Evolutionary conservation across 2,113 vertebrate species (phyloP).

Genomic region (Passerina amoena): DNA sequence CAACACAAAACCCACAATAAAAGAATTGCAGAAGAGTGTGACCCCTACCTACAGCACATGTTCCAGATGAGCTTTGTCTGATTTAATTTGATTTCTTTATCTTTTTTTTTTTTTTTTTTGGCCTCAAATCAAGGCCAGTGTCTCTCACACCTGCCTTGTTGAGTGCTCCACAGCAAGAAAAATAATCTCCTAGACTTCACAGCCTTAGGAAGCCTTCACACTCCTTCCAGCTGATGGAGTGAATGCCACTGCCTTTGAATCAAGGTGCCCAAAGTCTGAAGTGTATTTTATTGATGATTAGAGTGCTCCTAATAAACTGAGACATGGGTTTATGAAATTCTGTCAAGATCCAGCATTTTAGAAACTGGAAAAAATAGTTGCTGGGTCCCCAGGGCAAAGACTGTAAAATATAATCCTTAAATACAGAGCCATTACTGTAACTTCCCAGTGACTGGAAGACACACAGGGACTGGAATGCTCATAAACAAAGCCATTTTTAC

Average conservation of each 20-base stretch:
- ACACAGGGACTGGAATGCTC: background rate
- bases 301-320: background rate
- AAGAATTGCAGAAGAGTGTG: background rate
- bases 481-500: conserved; percentile 29
- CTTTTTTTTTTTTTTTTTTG: too few species aligned
- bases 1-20: background rate
- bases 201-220: too few species aligned
- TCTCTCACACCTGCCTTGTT: background rate
- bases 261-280: background rate
- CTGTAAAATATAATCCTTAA: background rate
- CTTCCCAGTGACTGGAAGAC: background rate
- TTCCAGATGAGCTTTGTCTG: background rate
- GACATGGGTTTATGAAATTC: background rate
- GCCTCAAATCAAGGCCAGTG: background rate
- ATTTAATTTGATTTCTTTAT: background rate
- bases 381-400: background rate
- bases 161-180: background rate
- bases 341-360: background rate
- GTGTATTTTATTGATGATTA: background rate
- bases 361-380: background rate
- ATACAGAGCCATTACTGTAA: background rate
- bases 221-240: background rate
- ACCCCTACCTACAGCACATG: background rate
- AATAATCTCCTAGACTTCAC: background rate
- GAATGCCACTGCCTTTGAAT: background rate